A percentile compares a stretch with the other conserved stretches of the same genome.
These are phyloP conservation scores for Trinorchestia longiramus DNA, from an alignment of 1,140 invertebrate genomes.

Conservation along the genomic window DNA sequence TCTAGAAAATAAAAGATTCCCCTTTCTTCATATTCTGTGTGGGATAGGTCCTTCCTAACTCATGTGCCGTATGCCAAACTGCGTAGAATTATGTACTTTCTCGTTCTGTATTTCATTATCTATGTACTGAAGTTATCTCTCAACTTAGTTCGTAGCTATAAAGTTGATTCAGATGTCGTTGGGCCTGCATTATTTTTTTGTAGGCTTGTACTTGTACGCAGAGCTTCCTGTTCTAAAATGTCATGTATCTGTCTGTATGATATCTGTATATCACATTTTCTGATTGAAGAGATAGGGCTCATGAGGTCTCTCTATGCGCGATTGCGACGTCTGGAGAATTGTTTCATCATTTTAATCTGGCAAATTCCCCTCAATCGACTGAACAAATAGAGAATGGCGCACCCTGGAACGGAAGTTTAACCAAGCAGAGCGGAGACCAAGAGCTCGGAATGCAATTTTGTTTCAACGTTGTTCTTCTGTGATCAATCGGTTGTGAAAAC, in stretches of 20 bases:
- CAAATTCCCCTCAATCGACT: background rate
- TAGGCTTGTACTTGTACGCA: background rate
- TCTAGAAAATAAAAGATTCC: background rate
- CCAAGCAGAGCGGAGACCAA: background rate
- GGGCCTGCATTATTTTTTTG: background rate
- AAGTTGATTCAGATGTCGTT: background rate
- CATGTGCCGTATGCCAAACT: background rate
- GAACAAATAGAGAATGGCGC: background rate
- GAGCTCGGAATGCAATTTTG: background rate
- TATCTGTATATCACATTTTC: background rate
- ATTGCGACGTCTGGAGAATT: background rate
- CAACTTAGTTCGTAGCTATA: background rate
- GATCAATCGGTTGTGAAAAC: conserved; percentile 7
- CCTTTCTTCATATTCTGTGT: background rate
- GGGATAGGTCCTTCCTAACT: background rate
- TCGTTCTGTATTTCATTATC: background rate
- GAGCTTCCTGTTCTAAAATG: background rate
- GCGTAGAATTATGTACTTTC: background rate
- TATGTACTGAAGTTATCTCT: background rate
- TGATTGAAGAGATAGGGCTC: background rate
- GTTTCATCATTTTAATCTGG: background rate
- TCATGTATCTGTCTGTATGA: too few species aligned
- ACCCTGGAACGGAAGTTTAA: background rate
- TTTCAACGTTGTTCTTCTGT: background rate
- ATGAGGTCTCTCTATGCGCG: background rate